Evolutionary conservation across 2,797 vertebrate species (phyloP).

Genomic region (Cryptoblepharus egeriae): DNA sequence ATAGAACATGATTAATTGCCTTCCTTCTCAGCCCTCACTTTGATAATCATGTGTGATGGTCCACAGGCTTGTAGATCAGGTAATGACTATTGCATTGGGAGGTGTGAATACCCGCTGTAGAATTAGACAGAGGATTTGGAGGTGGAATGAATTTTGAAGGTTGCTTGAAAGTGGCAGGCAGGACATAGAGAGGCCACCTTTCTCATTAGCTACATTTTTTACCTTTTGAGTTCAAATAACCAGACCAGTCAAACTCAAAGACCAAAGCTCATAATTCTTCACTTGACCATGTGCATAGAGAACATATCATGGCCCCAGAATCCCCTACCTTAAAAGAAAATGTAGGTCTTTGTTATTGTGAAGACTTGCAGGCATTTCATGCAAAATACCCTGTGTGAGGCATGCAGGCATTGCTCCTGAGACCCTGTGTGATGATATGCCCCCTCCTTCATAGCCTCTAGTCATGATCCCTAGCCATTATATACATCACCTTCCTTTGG

Average conservation of each 20-base stretch:
- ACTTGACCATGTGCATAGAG: not conserved
- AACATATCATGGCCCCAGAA: not conserved
- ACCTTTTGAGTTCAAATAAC: too few species aligned
- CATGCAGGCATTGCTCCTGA: too few species aligned
- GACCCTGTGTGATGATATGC: not conserved
- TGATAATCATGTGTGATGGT: constrained; percentile 64
- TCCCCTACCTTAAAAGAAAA: not conserved
- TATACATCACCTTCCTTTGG: not conserved
- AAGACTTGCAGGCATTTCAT: too few species aligned
- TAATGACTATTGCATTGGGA: constrained; percentile 43
- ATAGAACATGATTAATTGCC: constrained; percentile 74
- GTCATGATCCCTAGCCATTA: not conserved
- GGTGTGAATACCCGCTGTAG: constrained; percentile 34
- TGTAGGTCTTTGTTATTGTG: not conserved
- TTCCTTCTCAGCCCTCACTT: constrained; percentile 58
- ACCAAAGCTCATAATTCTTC: not conserved
- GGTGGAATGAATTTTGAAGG: not conserved
- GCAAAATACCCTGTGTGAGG: too few species aligned
- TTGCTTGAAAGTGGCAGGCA: not conserved
- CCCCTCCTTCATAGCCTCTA: not conserved
- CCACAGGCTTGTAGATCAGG: constrained; percentile 55
- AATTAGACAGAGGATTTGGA: not conserved
- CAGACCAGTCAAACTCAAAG: too few species aligned
- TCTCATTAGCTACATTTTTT: not conserved
- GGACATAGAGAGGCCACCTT: not conserved